These are phyloP conservation scores for Neotragus pygmaeus DNA, from an alignment of 2,113 vertebrate genomes.

Conservation along the genomic window DNA sequence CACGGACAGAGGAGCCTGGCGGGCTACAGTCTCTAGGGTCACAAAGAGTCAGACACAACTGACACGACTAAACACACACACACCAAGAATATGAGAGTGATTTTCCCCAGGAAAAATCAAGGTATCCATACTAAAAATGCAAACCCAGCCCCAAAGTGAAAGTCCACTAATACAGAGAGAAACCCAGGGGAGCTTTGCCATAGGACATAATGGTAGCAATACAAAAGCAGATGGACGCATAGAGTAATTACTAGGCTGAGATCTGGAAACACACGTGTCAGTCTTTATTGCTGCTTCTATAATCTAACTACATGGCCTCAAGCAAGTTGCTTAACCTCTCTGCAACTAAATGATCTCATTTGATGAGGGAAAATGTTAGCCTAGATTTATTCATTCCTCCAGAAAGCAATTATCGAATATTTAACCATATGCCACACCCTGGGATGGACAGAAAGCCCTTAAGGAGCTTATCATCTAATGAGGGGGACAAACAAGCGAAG, in stretches of 20 bases:
- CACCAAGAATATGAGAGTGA: background rate
- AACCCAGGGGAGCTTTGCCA: background rate
- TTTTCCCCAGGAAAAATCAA: background rate
- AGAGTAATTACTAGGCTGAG: background rate
- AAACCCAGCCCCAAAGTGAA: background rate
- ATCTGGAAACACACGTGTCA: background rate
- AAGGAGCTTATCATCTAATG: background rate
- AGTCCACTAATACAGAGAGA: background rate
- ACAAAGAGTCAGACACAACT: background rate
- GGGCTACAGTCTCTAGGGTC: background rate
- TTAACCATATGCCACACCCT: background rate
- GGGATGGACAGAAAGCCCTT: background rate
- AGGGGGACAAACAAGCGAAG: background rate
- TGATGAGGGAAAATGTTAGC: background rate
- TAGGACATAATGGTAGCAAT: background rate
- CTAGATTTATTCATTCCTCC: background rate
- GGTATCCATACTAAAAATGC: background rate
- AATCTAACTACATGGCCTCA: background rate
- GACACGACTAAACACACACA: background rate
- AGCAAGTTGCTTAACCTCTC: background rate
- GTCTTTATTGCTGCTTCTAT: background rate
- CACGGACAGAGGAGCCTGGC: background rate
- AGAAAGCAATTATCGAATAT: background rate
- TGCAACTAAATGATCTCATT: background rate
- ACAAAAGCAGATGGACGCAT: background rate